phyloP scores from a whole-genome alignment of 2,888 invertebrate genomes.

The Erebia palarica region DNA sequence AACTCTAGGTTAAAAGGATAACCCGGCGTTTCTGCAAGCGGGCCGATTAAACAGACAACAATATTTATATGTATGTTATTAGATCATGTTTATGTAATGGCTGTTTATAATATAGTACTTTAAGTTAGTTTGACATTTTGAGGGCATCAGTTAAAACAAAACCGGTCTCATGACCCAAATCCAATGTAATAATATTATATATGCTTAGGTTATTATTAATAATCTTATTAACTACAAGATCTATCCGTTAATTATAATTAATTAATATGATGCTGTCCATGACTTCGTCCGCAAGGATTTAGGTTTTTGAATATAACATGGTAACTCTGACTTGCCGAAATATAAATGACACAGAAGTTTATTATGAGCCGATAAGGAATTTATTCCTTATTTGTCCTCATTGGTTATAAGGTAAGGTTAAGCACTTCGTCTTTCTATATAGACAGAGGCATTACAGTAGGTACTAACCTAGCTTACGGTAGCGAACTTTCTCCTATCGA shows the following conservation, averaged over 20 bases:
- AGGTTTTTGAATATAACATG: no score
- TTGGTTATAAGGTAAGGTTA: background rate
- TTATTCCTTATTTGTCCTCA: background rate
- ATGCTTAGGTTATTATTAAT: background rate
- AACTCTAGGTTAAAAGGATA: no score
- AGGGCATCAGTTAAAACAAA: background rate
- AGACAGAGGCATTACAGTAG: background rate
- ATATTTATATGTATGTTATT: background rate
- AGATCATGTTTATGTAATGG: constrained; percentile 6
- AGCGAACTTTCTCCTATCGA: constrained; percentile 66
- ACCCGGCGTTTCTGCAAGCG: no score
- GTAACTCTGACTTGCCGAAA: no score
- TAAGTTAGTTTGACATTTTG: background rate
- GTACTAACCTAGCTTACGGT: constrained; percentile 41
- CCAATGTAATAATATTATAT: background rate
- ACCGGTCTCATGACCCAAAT: background rate
- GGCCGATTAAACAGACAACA: background rate
- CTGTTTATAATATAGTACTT: background rate
- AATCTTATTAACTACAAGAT: background rate
- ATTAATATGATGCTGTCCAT: no score
- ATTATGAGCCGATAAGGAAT: background rate
- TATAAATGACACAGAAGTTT: no score
- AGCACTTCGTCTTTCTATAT: background rate
- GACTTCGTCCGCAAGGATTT: no score
- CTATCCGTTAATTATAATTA: background rate